phyloP scores from a whole-genome alignment of 2,797 vertebrate genomes.

The Rhinichthys osculus region DNA sequence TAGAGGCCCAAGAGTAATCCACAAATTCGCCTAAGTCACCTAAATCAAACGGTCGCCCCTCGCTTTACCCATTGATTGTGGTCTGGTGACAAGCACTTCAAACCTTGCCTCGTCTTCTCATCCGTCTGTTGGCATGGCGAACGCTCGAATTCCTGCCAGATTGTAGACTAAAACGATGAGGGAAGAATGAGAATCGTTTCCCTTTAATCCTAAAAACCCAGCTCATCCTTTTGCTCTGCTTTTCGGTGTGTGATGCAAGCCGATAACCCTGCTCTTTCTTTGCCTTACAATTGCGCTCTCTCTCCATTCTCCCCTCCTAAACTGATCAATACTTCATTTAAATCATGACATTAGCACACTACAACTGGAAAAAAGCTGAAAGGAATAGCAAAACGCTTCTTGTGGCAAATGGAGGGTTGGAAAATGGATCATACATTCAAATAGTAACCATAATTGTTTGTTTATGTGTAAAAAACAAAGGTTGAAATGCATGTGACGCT shows the following conservation, averaged over 20 bases:
- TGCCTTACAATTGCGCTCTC: conserved; percentile 86
- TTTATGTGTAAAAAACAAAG: conserved; percentile 65
- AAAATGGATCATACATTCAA: conserved; percentile 56
- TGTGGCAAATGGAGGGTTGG: conserved; percentile 56
- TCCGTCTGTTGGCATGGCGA: conserved; percentile 63
- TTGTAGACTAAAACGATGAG: conserved; percentile 73
- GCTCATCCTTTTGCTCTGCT: conserved; percentile 80
- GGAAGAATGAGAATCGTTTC: conserved; percentile 72
- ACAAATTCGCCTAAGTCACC: conserved; percentile 66
- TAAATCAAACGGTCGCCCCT: conserved; percentile 58
- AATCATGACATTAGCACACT: conserved; percentile 89
- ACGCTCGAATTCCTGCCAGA: conserved; percentile 58
- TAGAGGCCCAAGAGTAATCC: conserved; percentile 69
- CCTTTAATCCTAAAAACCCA: conserved; percentile 65
- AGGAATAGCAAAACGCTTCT: conserved; percentile 69
- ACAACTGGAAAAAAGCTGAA: conserved; percentile 73
- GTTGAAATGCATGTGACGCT: conserved; percentile 71
- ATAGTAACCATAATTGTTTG: conserved; percentile 56
- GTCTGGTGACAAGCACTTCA: conserved; percentile 60
- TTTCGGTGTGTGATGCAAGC: conserved; percentile 84
- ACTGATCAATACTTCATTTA: conserved; percentile 93
- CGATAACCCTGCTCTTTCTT: conserved; percentile 86
- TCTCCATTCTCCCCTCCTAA: conserved; percentile 88
- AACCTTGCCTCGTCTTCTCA: conserved; percentile 59
- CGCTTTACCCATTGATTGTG: conserved; percentile 60